Percentiles rank a stretch among this genome's conserved stretches.
These are phyloP conservation scores for Chanos chanos DNA, from an alignment of 2,797 vertebrate genomes.

Conservation along the genomic window DNA sequence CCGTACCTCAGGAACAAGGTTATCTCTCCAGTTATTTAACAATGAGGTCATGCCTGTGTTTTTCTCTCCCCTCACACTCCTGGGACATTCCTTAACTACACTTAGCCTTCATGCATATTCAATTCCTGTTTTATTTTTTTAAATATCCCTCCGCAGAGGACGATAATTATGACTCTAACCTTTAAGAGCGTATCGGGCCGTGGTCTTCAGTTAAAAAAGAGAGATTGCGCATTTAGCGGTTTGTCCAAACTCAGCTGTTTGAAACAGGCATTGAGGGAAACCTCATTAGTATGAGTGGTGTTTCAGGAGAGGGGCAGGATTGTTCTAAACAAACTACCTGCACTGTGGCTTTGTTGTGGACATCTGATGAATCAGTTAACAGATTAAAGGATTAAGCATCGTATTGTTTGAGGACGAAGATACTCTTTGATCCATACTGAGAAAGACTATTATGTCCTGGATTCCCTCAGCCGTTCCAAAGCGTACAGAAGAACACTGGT, in stretches of 20 bases:
- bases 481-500: too few species aligned
- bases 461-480: slow-evolving; percentile 4
- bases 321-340: background rate
- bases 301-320: background rate
- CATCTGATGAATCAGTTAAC: background rate
- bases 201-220: slow-evolving; percentile 11
- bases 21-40: slow-evolving; percentile 13
- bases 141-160: background rate
- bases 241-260: background rate
- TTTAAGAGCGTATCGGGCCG: slow-evolving; percentile 10
- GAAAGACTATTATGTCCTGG: background rate
- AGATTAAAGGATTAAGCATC: background rate
- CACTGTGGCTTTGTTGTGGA: background rate
- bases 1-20: too few species aligned
- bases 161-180: slow-evolving; percentile 20
- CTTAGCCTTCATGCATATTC: background rate
- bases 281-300: slow-evolving; percentile 1
- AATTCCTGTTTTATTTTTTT: slow-evolving; percentile 13
- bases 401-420: background rate
- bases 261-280: background rate
- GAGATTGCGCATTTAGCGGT: slow-evolving; percentile 5
- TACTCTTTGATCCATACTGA: background rate
- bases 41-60: slow-evolving; percentile 7
- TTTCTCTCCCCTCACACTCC: background rate
- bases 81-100: background rate